Percentiles rank a stretch among this genome's conserved stretches.
These are phyloP conservation scores for Camptogramma bilineatum DNA, from an alignment of 2,888 invertebrate species.

Conservation along the genomic window DNA sequence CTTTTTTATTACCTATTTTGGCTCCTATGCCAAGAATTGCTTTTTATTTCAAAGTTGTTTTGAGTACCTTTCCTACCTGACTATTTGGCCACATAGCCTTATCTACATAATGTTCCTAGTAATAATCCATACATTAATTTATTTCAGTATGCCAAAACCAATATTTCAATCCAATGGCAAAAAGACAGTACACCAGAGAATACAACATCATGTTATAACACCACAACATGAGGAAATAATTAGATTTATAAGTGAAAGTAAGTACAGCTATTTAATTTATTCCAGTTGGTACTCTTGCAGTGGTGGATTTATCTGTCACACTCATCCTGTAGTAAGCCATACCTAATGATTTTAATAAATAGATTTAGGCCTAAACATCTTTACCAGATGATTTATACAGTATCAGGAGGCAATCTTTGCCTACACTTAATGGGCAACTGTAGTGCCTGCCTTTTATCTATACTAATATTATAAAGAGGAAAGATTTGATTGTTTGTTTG, in stretches of 20 bases:
- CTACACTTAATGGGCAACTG: no score
- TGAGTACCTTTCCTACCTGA: background rate
- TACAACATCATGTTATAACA: conserved; percentile 86
- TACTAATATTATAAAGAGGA: no score
- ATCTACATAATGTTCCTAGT: background rate
- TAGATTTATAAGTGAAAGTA: conserved; percentile 94
- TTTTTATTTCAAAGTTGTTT: background rate
- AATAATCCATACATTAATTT: conserved; percentile 25
- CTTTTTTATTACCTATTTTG: background rate
- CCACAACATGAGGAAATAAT: conserved; percentile 95
- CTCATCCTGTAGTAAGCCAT: no score
- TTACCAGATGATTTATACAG: no score
- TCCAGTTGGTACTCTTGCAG: background rate
- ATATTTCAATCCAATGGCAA: conserved; percentile 91
- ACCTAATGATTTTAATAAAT: no score
- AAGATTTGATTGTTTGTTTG: no score
- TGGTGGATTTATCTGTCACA: background rate
- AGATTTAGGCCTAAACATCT: no score
- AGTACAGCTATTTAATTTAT: conserved; percentile 63
- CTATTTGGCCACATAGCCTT: no score
- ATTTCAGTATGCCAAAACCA: conserved; percentile 91
- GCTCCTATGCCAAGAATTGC: conserved; percentile 2
- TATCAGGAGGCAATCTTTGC: no score
- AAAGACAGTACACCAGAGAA: conserved; percentile 86
- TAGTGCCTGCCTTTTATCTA: no score